Evolutionary conservation across 2,888 invertebrate species (phyloP), one percentile per base, ranked within the genome.

Genomic region (Tachina fera): DNA sequence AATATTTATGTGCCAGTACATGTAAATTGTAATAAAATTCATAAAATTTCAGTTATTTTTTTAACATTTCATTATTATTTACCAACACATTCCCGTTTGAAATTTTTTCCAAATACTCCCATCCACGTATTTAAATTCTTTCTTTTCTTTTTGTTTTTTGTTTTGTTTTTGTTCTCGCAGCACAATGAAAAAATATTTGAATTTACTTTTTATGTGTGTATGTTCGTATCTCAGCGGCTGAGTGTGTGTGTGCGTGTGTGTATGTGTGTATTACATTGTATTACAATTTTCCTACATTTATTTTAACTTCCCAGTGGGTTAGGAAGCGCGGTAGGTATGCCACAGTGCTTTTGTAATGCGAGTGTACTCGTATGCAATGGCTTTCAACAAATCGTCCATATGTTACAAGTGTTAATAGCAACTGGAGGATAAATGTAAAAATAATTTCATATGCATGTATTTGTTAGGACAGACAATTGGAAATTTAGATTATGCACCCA

Each of bases 361-460:
- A 11, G 53, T 13, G 19, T 68, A 31, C 13, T n/a, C n/a, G 0
- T 16, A 43, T 43, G 19, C 45, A 78, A 67, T 67, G 60, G 41
- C 22, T 63, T 58, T 41, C 53, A 76, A 65, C 79, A 80, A 76
- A 76, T 76, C 72, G 67, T 77, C 77, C 84, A 81, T 81, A 77
- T 81, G 81, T 81, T 81, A 13, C 72, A 77, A 85, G 84, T 85
- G 81, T 68, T 81, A 81, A 81, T 81, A 72, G 81, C 68, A 77
- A 70, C 79, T 76, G 60, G 76, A 53, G 84, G 58, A 71, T 76
- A 71, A 76, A 79, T 71, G 19, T 63, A 53, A 51, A 45, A 67
- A 60, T 43, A 80, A 51, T 58, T 45, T 45, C 39, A 79, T 41
- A 41, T 31, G 47, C 16, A 76, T 47, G 16, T 76, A 11, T 45